phyloP scores from a whole-genome alignment of 2,797 vertebrate genomes.

The Syngnathus acus region DNA sequence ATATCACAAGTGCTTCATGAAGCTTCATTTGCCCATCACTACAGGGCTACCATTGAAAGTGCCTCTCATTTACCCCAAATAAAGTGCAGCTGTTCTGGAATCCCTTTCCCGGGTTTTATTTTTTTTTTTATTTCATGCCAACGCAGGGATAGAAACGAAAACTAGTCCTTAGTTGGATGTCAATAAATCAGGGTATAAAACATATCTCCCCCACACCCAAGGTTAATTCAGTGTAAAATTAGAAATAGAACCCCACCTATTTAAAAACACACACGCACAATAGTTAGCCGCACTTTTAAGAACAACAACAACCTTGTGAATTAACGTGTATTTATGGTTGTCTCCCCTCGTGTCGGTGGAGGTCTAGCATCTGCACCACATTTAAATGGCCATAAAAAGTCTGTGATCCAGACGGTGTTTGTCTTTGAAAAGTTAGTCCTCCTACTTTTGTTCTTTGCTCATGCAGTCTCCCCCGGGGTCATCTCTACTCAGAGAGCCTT shows the following conservation, averaged over 20 bases:
- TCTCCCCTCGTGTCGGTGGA: background rate
- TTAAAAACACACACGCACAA: no score
- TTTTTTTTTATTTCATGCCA: no score
- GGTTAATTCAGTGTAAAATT: no score
- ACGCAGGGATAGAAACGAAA: background rate
- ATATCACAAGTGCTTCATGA: no score
- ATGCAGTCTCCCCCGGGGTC: conserved; percentile 30
- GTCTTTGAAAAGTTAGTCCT: conserved; percentile 26
- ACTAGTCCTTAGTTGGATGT: no score
- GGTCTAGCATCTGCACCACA: background rate
- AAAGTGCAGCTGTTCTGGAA: no score
- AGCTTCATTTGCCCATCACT: no score
- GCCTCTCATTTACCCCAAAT: no score
- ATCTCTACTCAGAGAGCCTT: conserved; percentile 24
- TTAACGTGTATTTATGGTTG: background rate
- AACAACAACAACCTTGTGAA: background rate
- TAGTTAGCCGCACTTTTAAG: background rate
- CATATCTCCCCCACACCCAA: no score
- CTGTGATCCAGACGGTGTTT: conserved; percentile 9
- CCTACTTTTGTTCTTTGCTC: conserved; percentile 27
- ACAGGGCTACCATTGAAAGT: no score
- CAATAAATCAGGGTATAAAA: background rate
- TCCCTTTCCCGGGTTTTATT: no score
- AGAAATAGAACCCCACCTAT: no score
- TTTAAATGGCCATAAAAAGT: background rate